phyloP scores from a whole-genome alignment of 2,888 invertebrate species.

The Endotricha flammealis region DNA sequence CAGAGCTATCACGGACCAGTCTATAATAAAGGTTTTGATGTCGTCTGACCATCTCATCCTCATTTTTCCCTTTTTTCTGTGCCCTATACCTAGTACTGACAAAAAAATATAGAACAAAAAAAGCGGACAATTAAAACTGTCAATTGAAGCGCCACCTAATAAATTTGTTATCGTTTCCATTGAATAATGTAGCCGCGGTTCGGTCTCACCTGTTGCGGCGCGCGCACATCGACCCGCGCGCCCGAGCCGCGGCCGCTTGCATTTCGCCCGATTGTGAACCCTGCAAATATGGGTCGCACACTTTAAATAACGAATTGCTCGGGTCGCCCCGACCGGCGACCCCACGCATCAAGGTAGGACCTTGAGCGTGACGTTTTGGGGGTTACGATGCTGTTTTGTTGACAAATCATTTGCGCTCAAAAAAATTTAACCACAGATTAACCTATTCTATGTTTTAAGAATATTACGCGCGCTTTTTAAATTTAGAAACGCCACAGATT shows the following conservation, averaged over 20 bases:
- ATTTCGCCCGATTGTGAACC: conserved; percentile 44
- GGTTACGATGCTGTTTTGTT: background rate
- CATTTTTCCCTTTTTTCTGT: too few relatives aligned
- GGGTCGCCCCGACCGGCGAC: background rate
- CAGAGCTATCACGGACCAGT: too few relatives aligned
- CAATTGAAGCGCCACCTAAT: conserved; percentile 11
- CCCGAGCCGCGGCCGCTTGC: conserved; percentile 33
- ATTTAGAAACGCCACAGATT: too few relatives aligned
- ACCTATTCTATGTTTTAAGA: too few relatives aligned
- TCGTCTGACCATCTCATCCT: too few relatives aligned
- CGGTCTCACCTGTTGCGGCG: conserved; percentile 70
- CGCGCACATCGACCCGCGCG: conserved; percentile 67
- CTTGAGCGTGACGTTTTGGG: background rate
- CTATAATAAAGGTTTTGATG: too few relatives aligned
- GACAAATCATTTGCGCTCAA: too few relatives aligned
- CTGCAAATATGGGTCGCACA: conserved; percentile 38
- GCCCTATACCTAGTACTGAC: too few relatives aligned
- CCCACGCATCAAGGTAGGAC: background rate
- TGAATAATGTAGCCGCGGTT: conserved; percentile 18
- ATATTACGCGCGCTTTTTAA: too few relatives aligned
- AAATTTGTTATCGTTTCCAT: conserved; percentile 17
- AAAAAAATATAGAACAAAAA: too few relatives aligned
- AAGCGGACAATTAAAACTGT: background rate
- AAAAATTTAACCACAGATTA: too few relatives aligned
- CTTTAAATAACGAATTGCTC: conserved; percentile 14